Conservation (phyloP, 2,888 invertebrate species). For the Leucoptera coffeella region DNA sequence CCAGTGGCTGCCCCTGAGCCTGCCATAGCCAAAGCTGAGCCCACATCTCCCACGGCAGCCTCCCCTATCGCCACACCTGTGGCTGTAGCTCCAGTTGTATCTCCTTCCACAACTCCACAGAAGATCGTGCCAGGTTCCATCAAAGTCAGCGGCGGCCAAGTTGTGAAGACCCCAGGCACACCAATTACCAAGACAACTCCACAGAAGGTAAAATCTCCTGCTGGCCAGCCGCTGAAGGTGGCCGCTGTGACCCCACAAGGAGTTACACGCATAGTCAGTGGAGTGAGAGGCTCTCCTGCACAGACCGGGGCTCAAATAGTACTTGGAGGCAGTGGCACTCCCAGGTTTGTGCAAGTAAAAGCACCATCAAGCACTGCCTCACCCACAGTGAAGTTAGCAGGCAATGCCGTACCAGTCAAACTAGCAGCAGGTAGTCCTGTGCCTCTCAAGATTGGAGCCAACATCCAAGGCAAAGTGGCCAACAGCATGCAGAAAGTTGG, state of each 20-base stretch:
- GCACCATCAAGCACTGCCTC: constrained; percentile 19
- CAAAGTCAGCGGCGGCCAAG: constrained; percentile 15
- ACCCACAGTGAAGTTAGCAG: constrained; percentile 22
- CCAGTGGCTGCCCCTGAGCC: constrained; percentile 33
- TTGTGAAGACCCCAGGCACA: constrained; percentile 22
- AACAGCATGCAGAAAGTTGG: constrained; percentile 30
- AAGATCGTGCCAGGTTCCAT: constrained; percentile 25
- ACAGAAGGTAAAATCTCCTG: constrained; percentile 23
- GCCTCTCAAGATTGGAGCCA: constrained; percentile 36
- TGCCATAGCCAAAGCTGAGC: constrained; percentile 32
- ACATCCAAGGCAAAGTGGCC: constrained; percentile 28
- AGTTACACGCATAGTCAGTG: constrained; percentile 36
- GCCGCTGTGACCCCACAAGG: constrained; percentile 36
- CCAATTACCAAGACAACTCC: constrained; percentile 25
- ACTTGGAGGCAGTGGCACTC: constrained; percentile 22
- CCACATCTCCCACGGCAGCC: constrained; percentile 19
- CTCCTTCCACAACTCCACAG: constrained; percentile 28
- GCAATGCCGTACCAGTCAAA: constrained; percentile 32
- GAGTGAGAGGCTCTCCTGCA: constrained; percentile 30
- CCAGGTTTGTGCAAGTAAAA: constrained; percentile 29
- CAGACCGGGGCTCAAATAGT: constrained; percentile 33
- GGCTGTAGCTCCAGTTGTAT: constrained; percentile 22
- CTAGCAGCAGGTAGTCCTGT: constrained; percentile 21
- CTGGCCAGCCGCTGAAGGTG: constrained; percentile 35
- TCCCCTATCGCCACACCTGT: constrained; percentile 14